These are phyloP conservation scores for Speoplatyrhinus poulsoni DNA, from an alignment of 2,113 vertebrate species.

Conservation along the genomic window DNA sequence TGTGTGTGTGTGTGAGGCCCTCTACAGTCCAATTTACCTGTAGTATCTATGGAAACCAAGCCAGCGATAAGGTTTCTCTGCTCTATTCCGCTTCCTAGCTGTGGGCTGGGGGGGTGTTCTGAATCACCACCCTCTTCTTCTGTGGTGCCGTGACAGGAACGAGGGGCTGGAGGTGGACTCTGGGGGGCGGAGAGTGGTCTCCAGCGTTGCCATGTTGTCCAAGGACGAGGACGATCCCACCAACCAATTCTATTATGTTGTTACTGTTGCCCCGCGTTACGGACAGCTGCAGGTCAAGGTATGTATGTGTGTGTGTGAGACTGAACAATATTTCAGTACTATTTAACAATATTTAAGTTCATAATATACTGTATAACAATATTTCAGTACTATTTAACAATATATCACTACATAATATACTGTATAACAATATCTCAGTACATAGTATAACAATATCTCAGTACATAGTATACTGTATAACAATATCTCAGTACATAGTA, in stretches of 20 bases:
- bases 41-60: neutral
- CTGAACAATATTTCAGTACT: neutral
- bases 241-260: slow-evolving; percentile 46
- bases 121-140: slow-evolving; percentile 5
- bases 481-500: no score
- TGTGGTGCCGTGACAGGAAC: slow-evolving; percentile 56
- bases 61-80: neutral
- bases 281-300: slow-evolving; percentile 72
- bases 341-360: neutral
- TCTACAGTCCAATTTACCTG: neutral
- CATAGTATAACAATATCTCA: no score
- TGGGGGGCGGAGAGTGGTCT: slow-evolving; percentile 71
- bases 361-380: no score
- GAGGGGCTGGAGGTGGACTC: slow-evolving; percentile 63
- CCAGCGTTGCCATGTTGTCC: slow-evolving; percentile 68
- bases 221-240: slow-evolving; percentile 65
- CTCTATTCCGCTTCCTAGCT: neutral
- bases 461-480: no score
- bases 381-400: no score
- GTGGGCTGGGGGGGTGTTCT: neutral
- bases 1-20: slow-evolving; percentile 2
- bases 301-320: slow-evolving; percentile 3
- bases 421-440: no score
- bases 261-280: slow-evolving; percentile 58
- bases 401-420: no score